A percentile compares a stretch with the other conserved stretches of the same genome.
Conservation (phyloP, 2,888 invertebrate species). For the Selenia dentaria region DNA sequence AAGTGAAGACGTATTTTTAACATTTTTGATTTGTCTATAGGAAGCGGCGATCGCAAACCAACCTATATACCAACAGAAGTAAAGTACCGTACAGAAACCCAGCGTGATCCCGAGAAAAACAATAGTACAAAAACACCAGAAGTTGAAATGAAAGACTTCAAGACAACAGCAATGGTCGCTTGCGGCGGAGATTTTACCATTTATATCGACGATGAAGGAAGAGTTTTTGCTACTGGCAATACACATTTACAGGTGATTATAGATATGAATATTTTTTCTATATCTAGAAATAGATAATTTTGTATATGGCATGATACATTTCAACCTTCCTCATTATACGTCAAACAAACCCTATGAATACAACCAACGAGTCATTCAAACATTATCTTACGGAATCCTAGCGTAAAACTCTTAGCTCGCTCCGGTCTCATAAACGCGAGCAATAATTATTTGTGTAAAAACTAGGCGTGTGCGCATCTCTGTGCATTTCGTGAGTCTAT, state of each 20-base stretch:
- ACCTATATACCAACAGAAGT: constrained; percentile 83
- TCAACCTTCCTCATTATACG: too few relatives aligned
- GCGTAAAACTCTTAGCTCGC: too few relatives aligned
- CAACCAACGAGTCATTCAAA: too few relatives aligned
- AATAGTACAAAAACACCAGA: constrained; percentile 47
- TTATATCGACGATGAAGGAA: constrained; percentile 87
- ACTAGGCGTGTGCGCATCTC: too few relatives aligned
- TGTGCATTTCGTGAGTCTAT: too few relatives aligned
- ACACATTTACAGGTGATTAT: constrained; percentile 70
- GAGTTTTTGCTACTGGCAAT: constrained; percentile 91
- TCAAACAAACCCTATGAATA: too few relatives aligned
- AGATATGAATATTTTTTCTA: too few relatives aligned
- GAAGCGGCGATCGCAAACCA: constrained; percentile 87
- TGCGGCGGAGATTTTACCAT: constrained; percentile 93
- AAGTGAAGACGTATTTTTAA: background rate
- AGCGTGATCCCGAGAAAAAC: constrained; percentile 49
- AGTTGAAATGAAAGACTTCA: constrained; percentile 46
- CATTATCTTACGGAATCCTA: too few relatives aligned
- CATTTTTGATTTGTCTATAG: constrained; percentile 37
- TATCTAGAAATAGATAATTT: too few relatives aligned
- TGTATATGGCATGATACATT: too few relatives aligned
- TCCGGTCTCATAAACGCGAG: too few relatives aligned
- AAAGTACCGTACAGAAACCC: constrained; percentile 63
- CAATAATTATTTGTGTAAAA: too few relatives aligned
- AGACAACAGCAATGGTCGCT: constrained; percentile 73